A percentile compares a stretch with the other conserved stretches of the same genome.
Evolutionary conservation across 1,140 invertebrate genomes (phyloP).

Genomic region (Oryctes rhinoceros): DNA sequence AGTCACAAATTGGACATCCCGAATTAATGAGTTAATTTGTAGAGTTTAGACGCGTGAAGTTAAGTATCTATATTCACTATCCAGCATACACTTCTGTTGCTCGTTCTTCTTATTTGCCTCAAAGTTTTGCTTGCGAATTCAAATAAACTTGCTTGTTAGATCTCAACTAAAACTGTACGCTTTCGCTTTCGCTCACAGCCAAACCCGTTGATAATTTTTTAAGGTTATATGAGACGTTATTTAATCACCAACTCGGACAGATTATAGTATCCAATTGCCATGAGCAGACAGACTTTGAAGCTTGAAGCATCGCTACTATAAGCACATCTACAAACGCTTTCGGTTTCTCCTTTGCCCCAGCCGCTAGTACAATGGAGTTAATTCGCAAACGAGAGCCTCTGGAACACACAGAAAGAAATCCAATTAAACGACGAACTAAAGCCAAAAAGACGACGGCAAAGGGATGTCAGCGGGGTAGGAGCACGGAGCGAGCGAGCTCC

Average conservation of each 20-base stretch:
- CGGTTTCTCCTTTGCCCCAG: neutral
- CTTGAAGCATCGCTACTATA: neutral
- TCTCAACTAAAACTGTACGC: neutral
- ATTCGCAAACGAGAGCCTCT: conserved; percentile 48
- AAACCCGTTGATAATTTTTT: neutral
- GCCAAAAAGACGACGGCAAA: conserved; percentile 35
- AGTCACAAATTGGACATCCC: too few relatives aligned
- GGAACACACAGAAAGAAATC: conserved; percentile 49
- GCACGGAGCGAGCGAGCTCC: neutral
- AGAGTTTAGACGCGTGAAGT: too few relatives aligned
- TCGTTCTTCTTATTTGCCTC: too few relatives aligned
- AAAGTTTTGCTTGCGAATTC: neutral
- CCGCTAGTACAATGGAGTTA: conserved; percentile 45
- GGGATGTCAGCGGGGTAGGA: neutral
- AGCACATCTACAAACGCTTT: neutral
- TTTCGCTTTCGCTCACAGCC: neutral
- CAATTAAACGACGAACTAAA: conserved; percentile 46
- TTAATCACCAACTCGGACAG: neutral
- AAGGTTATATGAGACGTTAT: neutral
- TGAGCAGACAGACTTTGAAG: neutral
- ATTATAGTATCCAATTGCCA: neutral
- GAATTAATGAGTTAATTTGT: too few relatives aligned
- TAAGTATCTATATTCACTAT: too few relatives aligned
- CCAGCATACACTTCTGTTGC: too few relatives aligned
- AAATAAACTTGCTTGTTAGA: neutral